Conservation (phyloP, 2,888 invertebrate species). For the Lasioglossum marginatum region DNA sequence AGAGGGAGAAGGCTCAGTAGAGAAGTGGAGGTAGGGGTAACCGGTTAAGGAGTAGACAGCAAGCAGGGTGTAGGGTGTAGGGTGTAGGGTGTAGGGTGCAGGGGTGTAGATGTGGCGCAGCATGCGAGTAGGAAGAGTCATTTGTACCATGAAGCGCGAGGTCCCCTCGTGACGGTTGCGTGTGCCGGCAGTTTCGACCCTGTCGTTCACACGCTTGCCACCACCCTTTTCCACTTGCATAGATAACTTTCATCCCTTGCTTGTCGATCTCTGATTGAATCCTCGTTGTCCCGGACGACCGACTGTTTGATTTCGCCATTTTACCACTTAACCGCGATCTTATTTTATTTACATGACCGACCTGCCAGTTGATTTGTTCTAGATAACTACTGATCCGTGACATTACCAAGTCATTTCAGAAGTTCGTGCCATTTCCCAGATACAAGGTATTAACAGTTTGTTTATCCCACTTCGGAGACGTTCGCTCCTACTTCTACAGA, state of each 20-base stretch:
- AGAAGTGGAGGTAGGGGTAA: neutral
- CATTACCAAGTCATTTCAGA: conserved; percentile 18
- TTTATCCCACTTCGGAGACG: neutral
- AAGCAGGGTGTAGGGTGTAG: neutral
- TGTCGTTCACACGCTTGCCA: conserved; percentile 79
- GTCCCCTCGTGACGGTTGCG: conserved; percentile 79
- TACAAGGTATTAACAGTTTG: conserved; percentile 27
- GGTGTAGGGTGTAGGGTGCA: neutral
- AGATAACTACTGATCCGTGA: neutral
- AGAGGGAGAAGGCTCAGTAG: conserved; percentile 19
- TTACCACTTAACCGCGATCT: conserved; percentile 30
- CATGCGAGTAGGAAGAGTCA: conserved; percentile 76
- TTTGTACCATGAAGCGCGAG: conserved; percentile 83
- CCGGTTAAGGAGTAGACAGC: conserved; percentile 31
- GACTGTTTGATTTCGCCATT: conserved; percentile 60
- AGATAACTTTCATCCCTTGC: conserved; percentile 80
- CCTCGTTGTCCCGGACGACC: conserved; percentile 69
- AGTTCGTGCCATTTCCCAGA: conserved; percentile 50
- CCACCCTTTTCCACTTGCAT: conserved; percentile 71
- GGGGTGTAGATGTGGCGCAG: conserved; percentile 37
- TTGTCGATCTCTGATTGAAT: conserved; percentile 81
- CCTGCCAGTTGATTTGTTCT: neutral
- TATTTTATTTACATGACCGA: conserved; percentile 30
- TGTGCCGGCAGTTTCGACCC: conserved; percentile 77
- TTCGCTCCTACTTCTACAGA: neutral